phyloP scores from a whole-genome alignment of 2,888 invertebrate species.

The Dolomedes plantarius region DNA sequence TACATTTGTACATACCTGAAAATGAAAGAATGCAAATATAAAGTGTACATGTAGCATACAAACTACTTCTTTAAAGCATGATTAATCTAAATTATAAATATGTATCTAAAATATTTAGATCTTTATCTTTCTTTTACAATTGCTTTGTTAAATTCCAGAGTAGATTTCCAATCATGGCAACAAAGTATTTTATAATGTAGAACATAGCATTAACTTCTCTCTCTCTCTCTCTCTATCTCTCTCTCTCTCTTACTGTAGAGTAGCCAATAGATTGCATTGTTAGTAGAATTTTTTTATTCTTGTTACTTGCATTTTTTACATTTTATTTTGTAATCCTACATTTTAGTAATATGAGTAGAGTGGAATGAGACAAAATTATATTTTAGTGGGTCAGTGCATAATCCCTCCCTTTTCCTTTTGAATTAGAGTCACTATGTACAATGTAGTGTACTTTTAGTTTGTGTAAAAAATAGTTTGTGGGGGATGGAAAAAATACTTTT shows the following conservation, averaged over 20 bases:
- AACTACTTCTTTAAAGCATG: too few relatives aligned
- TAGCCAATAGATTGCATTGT: conserved; percentile 68
- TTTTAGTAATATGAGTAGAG: conserved; percentile 60
- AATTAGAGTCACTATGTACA: conserved; percentile 22
- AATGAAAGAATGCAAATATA: too few relatives aligned
- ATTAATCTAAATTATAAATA: too few relatives aligned
- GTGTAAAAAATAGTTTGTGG: conserved; percentile 32
- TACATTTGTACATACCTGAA: too few relatives aligned
- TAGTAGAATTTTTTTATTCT: conserved; percentile 60
- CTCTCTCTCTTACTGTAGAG: conserved; percentile 54
- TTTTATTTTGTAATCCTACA: conserved; percentile 34
- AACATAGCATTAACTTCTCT: conserved; percentile 55
- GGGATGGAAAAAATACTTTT: conserved; percentile 56
- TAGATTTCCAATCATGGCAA: conserved; percentile 55
- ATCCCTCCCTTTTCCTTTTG: conserved; percentile 42
- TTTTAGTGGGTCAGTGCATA: conserved; percentile 69
- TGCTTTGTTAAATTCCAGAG: neutral
- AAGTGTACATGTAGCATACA: too few relatives aligned
- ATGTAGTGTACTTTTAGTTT: conserved; percentile 39
- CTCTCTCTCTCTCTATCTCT: neutral
- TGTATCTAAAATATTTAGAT: too few relatives aligned
- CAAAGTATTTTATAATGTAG: conserved; percentile 65
- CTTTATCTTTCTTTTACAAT: too few relatives aligned
- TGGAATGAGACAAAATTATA: conserved; percentile 68
- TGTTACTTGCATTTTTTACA: conserved; percentile 48